Base-by-base conservation (phyloP, 2,888 invertebrate genomes). In the Drosophila histrio region DNA sequence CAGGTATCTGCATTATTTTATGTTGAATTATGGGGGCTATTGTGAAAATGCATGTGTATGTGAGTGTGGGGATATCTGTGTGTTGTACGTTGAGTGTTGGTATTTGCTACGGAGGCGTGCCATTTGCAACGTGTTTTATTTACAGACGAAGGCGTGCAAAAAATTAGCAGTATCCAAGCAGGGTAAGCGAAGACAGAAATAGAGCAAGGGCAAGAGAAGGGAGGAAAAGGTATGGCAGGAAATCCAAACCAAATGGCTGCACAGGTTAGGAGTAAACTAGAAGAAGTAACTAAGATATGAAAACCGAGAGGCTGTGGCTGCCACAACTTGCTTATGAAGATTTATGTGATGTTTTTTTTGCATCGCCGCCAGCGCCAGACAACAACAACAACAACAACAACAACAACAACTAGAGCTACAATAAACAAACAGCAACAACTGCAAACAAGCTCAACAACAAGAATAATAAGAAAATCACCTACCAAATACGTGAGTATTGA, bases 291-390 rank as follows among this genome's bases (percentile, higher is more conserved):
- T 50, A 15, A 70, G 60, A 64, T 56, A 50, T 57, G 44, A 34
- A 53, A 53, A 41, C 65, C 38, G 19, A 69, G 65, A 66, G 63
- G 53, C 69, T 75, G 79, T 38, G 67, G 61, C 43, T 41, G 17
- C 69, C 49, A 50, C 61, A 82, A 82, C 68, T 82, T 75, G 83
- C 86, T 85, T 85, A 82, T 85, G 76, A 85, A 82, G 86, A 82
- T 85, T 82, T 82, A 82, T 82, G 76, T 53, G 64, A 47, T 57
- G 59, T 75, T 77, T 64, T 67, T 75, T 61, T 75, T 79, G 72
- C 79, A 57, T 56, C 52, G 57, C 66, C 73, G 77, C 75, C 67
- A 75, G 46, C 47, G 47, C 38, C 79, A 82, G 79, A 76, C 81
- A 76, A 56, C 39, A 53, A 36, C 44, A 49, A 49, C 52, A 49